Base-by-base conservation (phyloP, 2,797 vertebrate species). In the Ficedula albicollis region DNA sequence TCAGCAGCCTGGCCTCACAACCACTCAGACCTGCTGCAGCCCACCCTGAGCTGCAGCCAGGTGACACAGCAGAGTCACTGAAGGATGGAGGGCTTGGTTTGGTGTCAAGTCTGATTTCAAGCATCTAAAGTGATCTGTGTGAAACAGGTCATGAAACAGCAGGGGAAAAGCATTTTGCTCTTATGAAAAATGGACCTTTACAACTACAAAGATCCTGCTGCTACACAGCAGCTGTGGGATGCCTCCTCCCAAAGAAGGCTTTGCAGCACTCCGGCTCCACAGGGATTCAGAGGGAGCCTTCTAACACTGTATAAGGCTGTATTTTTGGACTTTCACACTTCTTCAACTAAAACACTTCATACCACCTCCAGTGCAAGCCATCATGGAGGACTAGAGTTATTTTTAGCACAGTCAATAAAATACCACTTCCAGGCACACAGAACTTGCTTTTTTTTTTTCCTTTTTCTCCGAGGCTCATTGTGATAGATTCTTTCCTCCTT, bases 211-310 rank as follows among this genome's bases (percentile, higher is more conserved):
- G 39, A 10, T 17, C 19, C 26, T 38, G 39, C 34, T 63, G 27
- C 29, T 21, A n/a, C 44, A 26, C n/a, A 38, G 44, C 4, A 2
- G 55, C n/a, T 0, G 0, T 20, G 21, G 20, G 29, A 69, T 25
- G 63, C 32, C 44, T 70, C 13, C 30, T 20, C 4, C 10, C 9
- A 1, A 2, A 60, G 58, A 38, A 34, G 32, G 18, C n/a, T 86
- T 39, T 81, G 39, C 46, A 15, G 36, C 64, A 44, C 23, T 89
- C 32, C 67, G 73, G 74, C 58, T 68, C 38, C 51, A 32, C 22
- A 17, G 11, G 19, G 59, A 48, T 26, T 59, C 70, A 58, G 63
- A 73, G n/a, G 39, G 8, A 82, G 30, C 25, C 54, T 86, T 66
- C 43, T 36, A 78, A 19, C 56, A 62, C 34, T 51, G 41, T 43